Evolutionary conservation across 2,888 invertebrate species (phyloP), one percentile per base, ranked within the genome.

Genomic region (Drosophila kanekoi): DNA sequence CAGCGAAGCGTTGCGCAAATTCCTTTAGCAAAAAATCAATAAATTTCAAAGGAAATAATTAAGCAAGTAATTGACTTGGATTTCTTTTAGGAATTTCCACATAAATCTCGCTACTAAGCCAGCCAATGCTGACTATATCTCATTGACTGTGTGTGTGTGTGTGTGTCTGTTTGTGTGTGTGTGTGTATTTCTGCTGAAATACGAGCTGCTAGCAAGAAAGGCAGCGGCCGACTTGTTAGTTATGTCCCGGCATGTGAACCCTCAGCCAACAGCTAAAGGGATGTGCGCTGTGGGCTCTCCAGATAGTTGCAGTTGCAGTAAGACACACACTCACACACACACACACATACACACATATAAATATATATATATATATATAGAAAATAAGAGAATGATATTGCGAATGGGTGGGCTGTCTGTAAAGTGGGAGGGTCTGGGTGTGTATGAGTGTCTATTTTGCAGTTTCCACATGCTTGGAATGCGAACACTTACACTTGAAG

Each of bases 21-120:
- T 84, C 80, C 82, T 71, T 70, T 57, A 60, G 72, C 71, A 66
- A 82, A 78, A 87, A 86, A 86, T 86, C 86, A 80, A 86, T 86
- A 86, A 86, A 86, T 86, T 86, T 87, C 86, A 85, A 86, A 86
- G 86, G 86, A 86, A 86, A 86, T 86, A 86, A 86, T 86, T 86
- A 86, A 86, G 89, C 87, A 88, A 85, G 85, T 89, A 88, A 88
- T 88, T 88, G 90, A 88, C 88, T 88, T 87, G 88, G 90, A 88
- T 88, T 90, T 85, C 89, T 84, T 86, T 87, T 87, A 82, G 79
- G 82, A 89, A 90, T 89, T 89, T 82, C 77, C 79, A 85, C 87
- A 89, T 90, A 89, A 90, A 90, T 88, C 85, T 87, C 73, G 51
- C 81, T 72, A 83, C 77, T 86, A 87, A 87, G 85, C 87, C 65